Base-by-base conservation (phyloP, 2,888 invertebrate genomes). In the Kuschelorhynchus macadamiae region DNA sequence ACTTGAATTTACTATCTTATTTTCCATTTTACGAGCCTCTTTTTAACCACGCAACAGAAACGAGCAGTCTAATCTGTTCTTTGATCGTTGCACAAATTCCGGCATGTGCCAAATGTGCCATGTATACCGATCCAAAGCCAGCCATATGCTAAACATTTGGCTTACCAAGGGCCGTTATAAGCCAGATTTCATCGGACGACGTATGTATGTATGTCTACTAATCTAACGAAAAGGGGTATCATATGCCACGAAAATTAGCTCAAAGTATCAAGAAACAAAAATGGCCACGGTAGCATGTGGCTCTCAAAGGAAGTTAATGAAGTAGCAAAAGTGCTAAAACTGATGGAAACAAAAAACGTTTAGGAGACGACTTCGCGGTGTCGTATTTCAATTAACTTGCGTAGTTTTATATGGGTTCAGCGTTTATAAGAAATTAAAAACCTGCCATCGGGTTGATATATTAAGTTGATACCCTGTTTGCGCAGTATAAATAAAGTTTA, bases 341-440 rank as follows among this genome's bases (percentile, higher is more conserved):
- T 12, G 25, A 57, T 49, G 67, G 53, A 68, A 66, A 66, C 66
- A 60, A 66, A 59, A 67, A 62, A 46, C 62, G 62, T 57, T 62
- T 66, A 60, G 55, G 18, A 46, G 49, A 56, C 39, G 42, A 18
- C 52, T 53, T 39, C 46, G 25, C 44, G 25, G 32, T 47, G 49
- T 67, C 69, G 30, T 36, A 46, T 56, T 60, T 69, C 60, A 64
- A 69, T 69, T 69, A 60, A 50, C 30, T 46, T 44, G 18, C n/a
- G 30, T 21, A 41, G 9, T 42, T 53, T 68, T 60, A 12, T 60
- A 60, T 14, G 60, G 59, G 9, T 33, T 63, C 53, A 32, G 18
- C 69, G 60, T 69, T 69, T 69, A n/a, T n/a, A 65, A 69, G 44
- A 64, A 60, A 69, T 69, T 69, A 69, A 69, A 69, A 64, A 53